A percentile compares a stretch with the other conserved stretches of the same genome.
Evolutionary conservation across 2,888 invertebrate species (phyloP).

Genomic region (Plutella xylostella): DNA sequence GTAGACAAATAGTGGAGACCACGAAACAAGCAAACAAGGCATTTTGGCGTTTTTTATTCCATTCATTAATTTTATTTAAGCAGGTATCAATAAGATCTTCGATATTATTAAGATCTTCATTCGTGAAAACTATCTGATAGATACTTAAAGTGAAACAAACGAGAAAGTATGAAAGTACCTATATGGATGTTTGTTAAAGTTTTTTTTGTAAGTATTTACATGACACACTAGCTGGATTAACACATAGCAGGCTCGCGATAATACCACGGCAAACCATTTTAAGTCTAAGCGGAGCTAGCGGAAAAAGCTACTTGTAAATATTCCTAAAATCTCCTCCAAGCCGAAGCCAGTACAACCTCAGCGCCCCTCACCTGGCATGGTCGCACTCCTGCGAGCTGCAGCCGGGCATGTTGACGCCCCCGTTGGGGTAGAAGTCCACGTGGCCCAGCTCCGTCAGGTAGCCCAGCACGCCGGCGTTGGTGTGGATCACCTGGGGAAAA

Average conservation of each 20-base stretch:
- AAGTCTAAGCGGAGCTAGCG: neutral
- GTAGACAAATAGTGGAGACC: too few relatives aligned
- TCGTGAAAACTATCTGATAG: too few relatives aligned
- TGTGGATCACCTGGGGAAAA: slow-evolving; percentile 33
- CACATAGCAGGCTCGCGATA: neutral
- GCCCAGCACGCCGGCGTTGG: slow-evolving; percentile 29
- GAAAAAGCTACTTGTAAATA: neutral
- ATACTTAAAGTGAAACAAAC: too few relatives aligned
- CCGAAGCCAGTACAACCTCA: too few relatives aligned
- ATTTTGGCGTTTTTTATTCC: too few relatives aligned
- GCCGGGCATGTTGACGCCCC: slow-evolving; percentile 30
- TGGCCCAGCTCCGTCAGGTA: slow-evolving; percentile 24
- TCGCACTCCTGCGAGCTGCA: slow-evolving; percentile 25
- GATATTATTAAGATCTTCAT: too few relatives aligned
- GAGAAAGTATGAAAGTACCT: too few relatives aligned
- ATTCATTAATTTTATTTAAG: too few relatives aligned
- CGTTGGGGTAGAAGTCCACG: slow-evolving; percentile 38
- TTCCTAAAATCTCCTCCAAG: too few relatives aligned
- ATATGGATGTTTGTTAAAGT: neutral
- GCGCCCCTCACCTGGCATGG: slow-evolving; percentile 26
- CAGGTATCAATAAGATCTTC: too few relatives aligned
- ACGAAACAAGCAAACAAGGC: too few relatives aligned
- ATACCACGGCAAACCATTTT: neutral
- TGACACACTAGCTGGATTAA: neutral
- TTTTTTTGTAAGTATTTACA: neutral